A percentile compares a stretch with the other conserved stretches of the same genome.
phyloP scores from a whole-genome alignment of 2,888 invertebrate species.

The Norana najaformis region DNA sequence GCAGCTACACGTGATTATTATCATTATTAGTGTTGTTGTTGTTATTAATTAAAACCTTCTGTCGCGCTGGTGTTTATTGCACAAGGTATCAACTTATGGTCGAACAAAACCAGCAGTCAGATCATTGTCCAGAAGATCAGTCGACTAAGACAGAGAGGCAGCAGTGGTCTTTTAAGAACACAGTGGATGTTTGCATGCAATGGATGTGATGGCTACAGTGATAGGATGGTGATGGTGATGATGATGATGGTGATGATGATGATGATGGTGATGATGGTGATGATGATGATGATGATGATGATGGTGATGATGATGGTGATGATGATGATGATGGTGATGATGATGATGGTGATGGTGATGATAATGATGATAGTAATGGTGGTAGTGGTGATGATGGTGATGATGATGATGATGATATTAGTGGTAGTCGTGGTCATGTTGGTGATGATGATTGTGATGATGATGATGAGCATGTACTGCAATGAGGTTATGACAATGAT shows the following conservation, averaged over 20 bases:
- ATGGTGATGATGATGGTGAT: no score
- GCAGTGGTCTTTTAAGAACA: no score
- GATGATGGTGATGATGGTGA: neutral
- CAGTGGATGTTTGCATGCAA: no score
- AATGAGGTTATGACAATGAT: neutral
- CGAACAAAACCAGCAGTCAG: no score
- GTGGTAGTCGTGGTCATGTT: neutral
- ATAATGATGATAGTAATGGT: no score
- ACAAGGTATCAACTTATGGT: no score
- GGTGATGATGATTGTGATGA: neutral
- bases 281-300: neutral
- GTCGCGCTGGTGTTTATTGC: no score
- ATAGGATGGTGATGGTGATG: neutral
- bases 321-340: neutral
- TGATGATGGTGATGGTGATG: neutral
- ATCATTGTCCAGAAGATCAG: no score
- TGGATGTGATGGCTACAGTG: no score
- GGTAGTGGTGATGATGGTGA: neutral
- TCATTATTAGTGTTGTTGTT: no score
- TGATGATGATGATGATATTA: neutral
- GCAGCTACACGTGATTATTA: neutral
- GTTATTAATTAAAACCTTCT: no score
- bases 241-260: neutral
- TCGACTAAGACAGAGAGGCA: no score
- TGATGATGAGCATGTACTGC: neutral